Conservation (phyloP, 35 echinoderm and acorn worm genomes). For the Ophioderma brevispina region DNA sequence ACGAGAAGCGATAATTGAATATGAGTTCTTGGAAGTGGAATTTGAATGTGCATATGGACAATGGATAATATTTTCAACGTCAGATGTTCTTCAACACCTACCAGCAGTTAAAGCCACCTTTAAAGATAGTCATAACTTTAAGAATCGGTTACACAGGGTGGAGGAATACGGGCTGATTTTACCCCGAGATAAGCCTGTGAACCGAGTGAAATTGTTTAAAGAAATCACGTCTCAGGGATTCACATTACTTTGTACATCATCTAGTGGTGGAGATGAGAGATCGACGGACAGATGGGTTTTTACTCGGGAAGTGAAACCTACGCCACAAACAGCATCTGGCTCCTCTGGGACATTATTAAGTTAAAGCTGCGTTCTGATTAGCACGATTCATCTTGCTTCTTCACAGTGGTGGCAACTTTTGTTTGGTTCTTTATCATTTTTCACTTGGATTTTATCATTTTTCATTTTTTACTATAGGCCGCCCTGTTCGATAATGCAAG, state of each 20-base stretch:
- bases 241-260: conserved; percentile 65
- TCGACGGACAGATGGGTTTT: conserved; percentile 95
- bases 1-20: conserved; percentile 36
- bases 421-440: no score
- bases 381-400: no score
- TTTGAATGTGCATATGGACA: conserved; percentile 95
- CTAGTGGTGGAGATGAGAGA: conserved; percentile 91
- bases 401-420: no score
- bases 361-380: no score
- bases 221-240: conserved; percentile 80
- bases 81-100: conserved; percentile 73
- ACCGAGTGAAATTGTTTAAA: conserved; percentile 77
- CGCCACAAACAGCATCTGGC: neutral
- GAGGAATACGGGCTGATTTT: conserved; percentile 91
- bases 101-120: conserved; percentile 57
- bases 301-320: conserved; percentile 47
- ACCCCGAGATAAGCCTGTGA: conserved; percentile 76
- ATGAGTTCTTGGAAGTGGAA: conserved; percentile 92
- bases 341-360: neutral
- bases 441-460: no score
- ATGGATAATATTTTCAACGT: conserved; percentile 82
- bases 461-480: no score
- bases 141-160: conserved; percentile 33
- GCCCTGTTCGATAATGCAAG: no score
- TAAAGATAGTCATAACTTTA: conserved; percentile 47